Base-by-base conservation (phyloP, 1,140 invertebrate species). In the Papilio polyxenes region DNA sequence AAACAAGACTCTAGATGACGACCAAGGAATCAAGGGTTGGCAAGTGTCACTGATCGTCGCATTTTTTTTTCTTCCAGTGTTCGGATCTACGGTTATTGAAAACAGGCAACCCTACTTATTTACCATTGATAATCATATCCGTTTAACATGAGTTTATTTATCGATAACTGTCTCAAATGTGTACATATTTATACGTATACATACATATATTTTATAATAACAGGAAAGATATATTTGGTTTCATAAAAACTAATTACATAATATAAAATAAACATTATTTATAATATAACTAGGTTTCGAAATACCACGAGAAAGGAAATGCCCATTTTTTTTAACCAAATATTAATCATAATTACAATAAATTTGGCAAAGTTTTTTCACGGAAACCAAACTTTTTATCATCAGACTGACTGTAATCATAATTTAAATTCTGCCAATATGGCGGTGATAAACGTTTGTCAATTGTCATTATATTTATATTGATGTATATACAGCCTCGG, bases 391-490 rank as follows among this genome's bases (percentile, higher is more conserved):
- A 62, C 9, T n/a, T 9, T 23, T 20, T 6, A 59, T 59, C 2
- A 23, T 62, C 20, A 53, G 5, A 53, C 59, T 65, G 23, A 1
- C 20, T 65, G 20, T 65, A 75, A 44, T 75, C 48, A 20, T 75
- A 23, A 75, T 75, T 75, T 75, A 49, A 75, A 75, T 49, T 75
- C 44, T n/a, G 20, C 11, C 44, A 75, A 51, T 75, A 75, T 75
- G n/a, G 75, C 75, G 44, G 48, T 48, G 75, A 20, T 75, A 75
- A 75, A 77, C 75, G 48, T 31, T 77, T 56, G 75, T 51, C 75
- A 77, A 77, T 53, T 77, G 75, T 77, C 49, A 77, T 31, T 9
- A 37, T 77, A 53, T 53, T 77, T 77, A 77, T 77, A 31, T 31
- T 31, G 23, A 31, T 31, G 23, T 31, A 31, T 31, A 23, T 77